phyloP scores from a whole-genome alignment of 2,797 vertebrate genomes.

The Phrynocephalus vlangalii region DNA sequence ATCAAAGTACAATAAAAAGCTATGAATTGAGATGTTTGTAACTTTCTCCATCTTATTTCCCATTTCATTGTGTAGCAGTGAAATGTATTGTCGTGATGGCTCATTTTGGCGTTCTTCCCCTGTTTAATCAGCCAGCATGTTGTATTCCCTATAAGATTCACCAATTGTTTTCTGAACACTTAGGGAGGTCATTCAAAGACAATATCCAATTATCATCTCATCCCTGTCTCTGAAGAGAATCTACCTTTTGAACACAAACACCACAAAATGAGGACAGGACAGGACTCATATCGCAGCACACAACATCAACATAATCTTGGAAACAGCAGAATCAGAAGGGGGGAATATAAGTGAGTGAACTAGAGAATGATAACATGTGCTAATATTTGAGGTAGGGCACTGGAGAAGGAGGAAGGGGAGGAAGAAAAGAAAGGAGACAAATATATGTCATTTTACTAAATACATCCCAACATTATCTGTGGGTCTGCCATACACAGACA shows the following conservation, averaged over 20 bases:
- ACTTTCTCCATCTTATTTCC: conserved; percentile 50
- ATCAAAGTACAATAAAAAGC: conserved; percentile 58
- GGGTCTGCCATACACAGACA: no score
- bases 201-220: conserved; percentile 71
- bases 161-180: conserved; percentile 73
- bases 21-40: conserved; percentile 39
- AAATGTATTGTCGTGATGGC: conserved; percentile 57
- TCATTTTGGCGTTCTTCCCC: conserved; percentile 54
- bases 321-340: not conserved
- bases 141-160: conserved; percentile 72
- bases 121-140: conserved; percentile 49
- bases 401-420: not conserved
- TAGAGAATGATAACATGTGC: not conserved
- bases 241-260: conserved; percentile 63
- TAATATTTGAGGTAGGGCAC: not conserved
- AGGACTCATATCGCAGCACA: conserved; percentile 57
- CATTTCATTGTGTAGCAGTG: conserved; percentile 43
- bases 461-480: no score
- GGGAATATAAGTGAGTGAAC: not conserved
- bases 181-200: conserved; percentile 75
- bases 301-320: not conserved
- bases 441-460: not conserved
- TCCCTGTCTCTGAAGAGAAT: conserved; percentile 72
- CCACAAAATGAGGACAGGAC: conserved; percentile 68
- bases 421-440: not conserved